Conservation (phyloP, 2,113 vertebrate species). For the Trogon melanurus region DNA sequence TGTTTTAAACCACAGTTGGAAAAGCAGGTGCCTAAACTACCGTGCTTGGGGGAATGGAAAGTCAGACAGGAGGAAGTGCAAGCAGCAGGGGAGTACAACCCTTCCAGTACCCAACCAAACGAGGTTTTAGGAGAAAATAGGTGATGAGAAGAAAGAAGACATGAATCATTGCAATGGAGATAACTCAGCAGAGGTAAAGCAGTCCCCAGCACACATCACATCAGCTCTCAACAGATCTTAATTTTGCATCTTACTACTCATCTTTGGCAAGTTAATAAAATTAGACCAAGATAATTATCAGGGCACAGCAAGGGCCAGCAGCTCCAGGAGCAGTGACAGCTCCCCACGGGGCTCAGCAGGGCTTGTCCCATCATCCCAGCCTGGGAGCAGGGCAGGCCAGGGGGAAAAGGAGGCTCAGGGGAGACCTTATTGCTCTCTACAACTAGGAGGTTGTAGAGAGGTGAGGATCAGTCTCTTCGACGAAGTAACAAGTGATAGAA, state of each 20-base stretch:
- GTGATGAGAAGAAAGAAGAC: neutral
- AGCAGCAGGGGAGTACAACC: neutral
- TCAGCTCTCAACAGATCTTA: neutral
- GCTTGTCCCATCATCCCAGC: neutral
- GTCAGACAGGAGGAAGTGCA: neutral
- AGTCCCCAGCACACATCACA: neutral
- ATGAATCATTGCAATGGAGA: neutral
- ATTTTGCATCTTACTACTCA: neutral
- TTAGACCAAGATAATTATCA: neutral
- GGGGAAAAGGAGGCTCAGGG: too few relatives aligned
- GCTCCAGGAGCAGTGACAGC: neutral
- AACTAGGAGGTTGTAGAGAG: too few relatives aligned
- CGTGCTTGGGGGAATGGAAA: neutral
- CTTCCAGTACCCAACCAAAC: neutral
- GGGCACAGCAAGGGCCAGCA: neutral
- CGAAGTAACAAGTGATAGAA: too few relatives aligned
- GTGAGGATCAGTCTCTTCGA: too few relatives aligned
- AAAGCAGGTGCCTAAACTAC: neutral
- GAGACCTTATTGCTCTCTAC: too few relatives aligned
- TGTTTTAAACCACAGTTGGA: neutral
- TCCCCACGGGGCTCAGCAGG: neutral
- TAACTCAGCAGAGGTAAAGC: neutral
- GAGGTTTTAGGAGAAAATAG: neutral
- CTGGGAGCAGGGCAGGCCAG: neutral
- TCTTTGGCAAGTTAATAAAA: neutral